Conservation (phyloP, 2,113 vertebrate species). For the Diadophis punctatus region DNA sequence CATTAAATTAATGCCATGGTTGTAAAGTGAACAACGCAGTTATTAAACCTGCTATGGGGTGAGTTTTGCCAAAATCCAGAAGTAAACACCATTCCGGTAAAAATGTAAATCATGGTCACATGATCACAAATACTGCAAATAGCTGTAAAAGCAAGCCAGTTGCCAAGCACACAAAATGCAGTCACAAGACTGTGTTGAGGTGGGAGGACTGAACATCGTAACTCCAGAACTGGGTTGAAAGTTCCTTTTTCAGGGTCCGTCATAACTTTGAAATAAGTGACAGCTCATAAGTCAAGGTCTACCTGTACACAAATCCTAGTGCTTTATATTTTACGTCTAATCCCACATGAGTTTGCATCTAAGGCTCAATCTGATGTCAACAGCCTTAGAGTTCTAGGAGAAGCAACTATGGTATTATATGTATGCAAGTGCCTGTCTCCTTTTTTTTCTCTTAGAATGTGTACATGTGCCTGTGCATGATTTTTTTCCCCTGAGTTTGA, state of each 20-base stretch:
- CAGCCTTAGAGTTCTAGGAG: not conserved
- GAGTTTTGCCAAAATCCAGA: not conserved
- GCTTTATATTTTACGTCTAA: not conserved
- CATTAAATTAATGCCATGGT: not conserved
- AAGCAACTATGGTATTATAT: not conserved
- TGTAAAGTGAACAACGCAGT: not conserved
- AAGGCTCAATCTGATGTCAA: not conserved
- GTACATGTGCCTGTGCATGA: not conserved
- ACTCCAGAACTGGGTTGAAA: not conserved
- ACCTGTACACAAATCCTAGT: not conserved
- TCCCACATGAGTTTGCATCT: not conserved
- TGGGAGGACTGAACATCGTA: not conserved
- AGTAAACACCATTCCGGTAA: not conserved
- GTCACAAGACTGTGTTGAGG: no score
- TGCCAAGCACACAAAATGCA: no score
- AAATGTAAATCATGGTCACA: not conserved
- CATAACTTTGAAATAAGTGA: not conserved
- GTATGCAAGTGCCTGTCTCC: not conserved
- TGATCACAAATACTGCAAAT: no score
- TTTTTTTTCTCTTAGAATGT: not conserved
- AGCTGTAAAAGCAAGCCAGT: no score
- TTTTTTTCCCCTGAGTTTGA: not conserved
- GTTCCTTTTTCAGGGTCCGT: not conserved
- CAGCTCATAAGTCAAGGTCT: not conserved
- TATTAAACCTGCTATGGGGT: not conserved